Evolutionary conservation across 2,888 invertebrate species (phyloP), one percentile per base, ranked within the genome.

Genomic region (Notodonta ziczac): DNA sequence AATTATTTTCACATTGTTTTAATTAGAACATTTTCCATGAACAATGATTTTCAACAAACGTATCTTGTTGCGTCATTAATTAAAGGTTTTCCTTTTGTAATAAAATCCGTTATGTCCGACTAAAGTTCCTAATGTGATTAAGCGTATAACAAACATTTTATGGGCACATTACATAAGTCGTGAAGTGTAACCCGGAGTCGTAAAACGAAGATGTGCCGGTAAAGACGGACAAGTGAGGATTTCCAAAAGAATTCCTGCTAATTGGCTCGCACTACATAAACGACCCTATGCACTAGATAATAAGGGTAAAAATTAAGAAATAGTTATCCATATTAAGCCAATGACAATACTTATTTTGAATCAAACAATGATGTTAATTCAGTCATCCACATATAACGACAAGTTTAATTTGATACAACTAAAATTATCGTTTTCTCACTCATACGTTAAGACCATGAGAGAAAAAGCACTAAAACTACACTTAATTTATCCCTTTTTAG

Each of bases 121-220:
- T 35, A 54, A 54, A 54, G 72, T 74, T 76, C 72, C 67, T 81
- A 82, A 85, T 81, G 81, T 83, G 84, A 87, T 86, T 86, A 83
- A 83, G 75, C 70, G 81, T 81, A 85, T 86, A 86, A 87, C 84
- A 86, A 87, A 85, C 82, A 79, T 86, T 88, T 88, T 86, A 88
- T 85, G 78, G 80, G 76, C 71, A 70, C 78, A 82, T 82, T 80
- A 84, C 78, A 78, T 76, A 80, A 69, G 69, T 69, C 73, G 66
- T 76, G 74, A 79, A 78, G 80, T 78, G 77, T 72, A 66, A 70
- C 65, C 66, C 63, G 66, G 62, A 62, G 54, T 76, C 74, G 68
- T 75, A 76, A 75, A 76, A 63, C 65, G 62, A 56, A 63, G 46
- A 69, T 70, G 64, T 63, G 64, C 63, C 60, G 53, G 64, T 61